A percentile compares a stretch with the other conserved stretches of the same genome.
These are phyloP conservation scores for Petrolisthes cinctipes DNA, from an alignment of 2,888 invertebrate species.

Conservation along the genomic window DNA sequence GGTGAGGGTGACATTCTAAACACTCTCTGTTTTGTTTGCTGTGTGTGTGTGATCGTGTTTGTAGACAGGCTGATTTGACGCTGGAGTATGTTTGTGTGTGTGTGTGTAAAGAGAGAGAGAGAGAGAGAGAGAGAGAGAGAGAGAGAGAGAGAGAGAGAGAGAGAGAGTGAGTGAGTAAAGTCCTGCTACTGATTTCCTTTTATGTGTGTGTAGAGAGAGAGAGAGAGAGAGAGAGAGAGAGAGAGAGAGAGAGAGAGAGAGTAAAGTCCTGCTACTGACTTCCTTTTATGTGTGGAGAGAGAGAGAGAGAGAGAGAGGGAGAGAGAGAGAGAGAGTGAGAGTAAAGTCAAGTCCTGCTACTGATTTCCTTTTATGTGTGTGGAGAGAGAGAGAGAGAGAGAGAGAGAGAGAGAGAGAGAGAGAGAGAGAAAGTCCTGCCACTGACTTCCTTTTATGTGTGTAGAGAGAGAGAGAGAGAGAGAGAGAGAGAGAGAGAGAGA, in stretches of 20 bases:
- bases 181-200: too few species aligned
- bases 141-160: constrained; percentile 13
- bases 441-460: background rate
- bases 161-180: background rate
- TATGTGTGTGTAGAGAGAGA: background rate
- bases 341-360: background rate
- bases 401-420: background rate
- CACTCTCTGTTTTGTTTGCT: background rate
- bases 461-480: background rate
- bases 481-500: background rate
- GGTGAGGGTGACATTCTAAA: too few species aligned
- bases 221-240: background rate
- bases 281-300: background rate
- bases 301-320: background rate
- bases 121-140: constrained; percentile 3
- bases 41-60: background rate
- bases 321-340: constrained; percentile 24
- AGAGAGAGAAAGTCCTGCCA: background rate
- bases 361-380: background rate
- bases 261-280: background rate
- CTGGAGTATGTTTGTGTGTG: background rate
- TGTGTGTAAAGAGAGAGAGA: background rate
- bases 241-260: background rate
- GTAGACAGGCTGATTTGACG: background rate
- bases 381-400: background rate